Evolutionary conservation across 2,797 vertebrate genomes (phyloP), one percentile per base, ranked within the genome.

Genomic region (Anguilla megastoma): DNA sequence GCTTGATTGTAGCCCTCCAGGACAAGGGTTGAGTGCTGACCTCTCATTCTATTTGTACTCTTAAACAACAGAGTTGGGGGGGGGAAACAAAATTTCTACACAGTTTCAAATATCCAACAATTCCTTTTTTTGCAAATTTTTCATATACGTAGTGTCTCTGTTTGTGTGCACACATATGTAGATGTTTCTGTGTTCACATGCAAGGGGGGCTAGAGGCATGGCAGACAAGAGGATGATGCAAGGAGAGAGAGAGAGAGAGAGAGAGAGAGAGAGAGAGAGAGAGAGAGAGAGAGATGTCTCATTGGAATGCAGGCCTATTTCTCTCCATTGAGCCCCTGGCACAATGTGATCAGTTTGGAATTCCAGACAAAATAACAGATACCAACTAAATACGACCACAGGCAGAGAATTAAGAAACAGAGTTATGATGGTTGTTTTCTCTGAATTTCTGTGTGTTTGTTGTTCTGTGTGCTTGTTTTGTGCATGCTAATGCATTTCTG

Each of bases 1-100:
- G 79, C 14, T 54, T 27, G 30, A 87, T 74, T 84, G 60, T 45
- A 41, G 36, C 60, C 71, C 74, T 45, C 74, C 84, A 85, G 54
- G 83, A 87, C 87, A 69, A 85, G n/a, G 33, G 30, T 12, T 54
- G 48, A 60, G 36, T 45, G 79, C 74, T 74, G 41, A 88, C 79
- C 87, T 88, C 74, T 56, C n/a, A 58, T 48, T 86, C 12, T 54
- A 80, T 84, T 79, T 48, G 69, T 52, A 27, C 60, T 58, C 36
- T 58, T 84, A 33, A 50, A 84, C 14, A 74, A 48, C 50, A 58
- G 50, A 56, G 79, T 3, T 18, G 74, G 30, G 33, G 52, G 52
- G 36, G 8, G 74, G 74, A 45, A 45, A 24, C 69, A 3, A 85
- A 24, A 88, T 54, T 21, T 71, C 18, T 2, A 33, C 66, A 36